These are phyloP conservation scores for Mercenaria mercenaria DNA, from an alignment of 1,140 invertebrate species.

Conservation along the genomic window DNA sequence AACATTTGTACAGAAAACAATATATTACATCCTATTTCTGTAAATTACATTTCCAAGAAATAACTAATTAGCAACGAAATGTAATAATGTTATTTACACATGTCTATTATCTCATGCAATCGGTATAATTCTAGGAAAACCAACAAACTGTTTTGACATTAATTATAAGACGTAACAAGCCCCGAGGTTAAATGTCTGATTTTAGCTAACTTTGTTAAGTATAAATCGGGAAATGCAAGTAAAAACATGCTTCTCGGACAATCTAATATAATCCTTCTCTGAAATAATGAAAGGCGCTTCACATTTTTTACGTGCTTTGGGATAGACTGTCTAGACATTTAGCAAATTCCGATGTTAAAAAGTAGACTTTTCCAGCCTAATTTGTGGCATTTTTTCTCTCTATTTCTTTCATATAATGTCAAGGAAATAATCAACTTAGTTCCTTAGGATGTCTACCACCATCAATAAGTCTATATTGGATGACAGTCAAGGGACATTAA, in stretches of 20 bases:
- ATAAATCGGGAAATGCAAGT: neutral
- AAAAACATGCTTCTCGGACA: neutral
- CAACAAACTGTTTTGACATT: neutral
- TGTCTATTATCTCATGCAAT: too few species aligned
- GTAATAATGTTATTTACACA: too few species aligned
- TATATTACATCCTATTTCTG: too few species aligned
- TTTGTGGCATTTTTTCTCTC: neutral
- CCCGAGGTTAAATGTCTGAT: neutral
- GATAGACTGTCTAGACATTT: too few species aligned
- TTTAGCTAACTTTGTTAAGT: neutral
- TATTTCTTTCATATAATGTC: conserved; percentile 18
- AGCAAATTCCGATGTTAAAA: neutral
- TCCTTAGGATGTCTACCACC: neutral
- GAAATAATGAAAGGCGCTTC: conserved; percentile 9
- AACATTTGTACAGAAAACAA: too few species aligned
- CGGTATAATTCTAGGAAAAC: neutral
- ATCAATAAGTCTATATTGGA: conserved; percentile 9
- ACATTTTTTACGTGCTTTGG: neutral
- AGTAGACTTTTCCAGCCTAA: neutral
- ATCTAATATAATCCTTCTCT: neutral
- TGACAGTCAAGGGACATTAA: neutral
- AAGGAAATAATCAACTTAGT: neutral
- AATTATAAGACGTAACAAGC: neutral
- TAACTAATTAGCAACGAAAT: too few species aligned
- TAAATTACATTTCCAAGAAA: too few species aligned